Conservation (phyloP, 2,113 vertebrate genomes). For the Amblyornis subalaris region DNA sequence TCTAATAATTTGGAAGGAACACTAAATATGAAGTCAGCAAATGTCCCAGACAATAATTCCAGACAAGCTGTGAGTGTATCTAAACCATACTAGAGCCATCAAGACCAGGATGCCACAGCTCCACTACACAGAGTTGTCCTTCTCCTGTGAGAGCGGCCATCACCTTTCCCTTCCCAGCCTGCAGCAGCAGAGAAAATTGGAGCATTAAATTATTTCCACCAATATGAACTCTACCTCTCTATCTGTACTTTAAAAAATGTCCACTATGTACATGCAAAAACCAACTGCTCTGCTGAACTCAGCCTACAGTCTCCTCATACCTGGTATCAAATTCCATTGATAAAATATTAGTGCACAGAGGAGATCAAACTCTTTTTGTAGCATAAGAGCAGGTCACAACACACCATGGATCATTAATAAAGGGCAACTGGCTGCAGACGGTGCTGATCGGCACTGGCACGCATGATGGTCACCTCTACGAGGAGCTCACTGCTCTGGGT, state of each 20-base stretch:
- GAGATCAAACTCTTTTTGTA: not conserved
- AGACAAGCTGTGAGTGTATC: not conserved
- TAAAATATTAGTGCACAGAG: not conserved
- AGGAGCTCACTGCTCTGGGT: not conserved
- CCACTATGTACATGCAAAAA: not conserved
- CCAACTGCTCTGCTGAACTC: not conserved
- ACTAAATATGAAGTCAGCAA: not conserved
- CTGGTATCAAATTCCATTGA: not conserved
- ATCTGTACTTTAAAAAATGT: not conserved
- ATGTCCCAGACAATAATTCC: not conserved
- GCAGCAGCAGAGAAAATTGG: not conserved
- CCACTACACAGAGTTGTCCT: not conserved
- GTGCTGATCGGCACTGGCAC: not conserved
- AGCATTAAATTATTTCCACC: not conserved
- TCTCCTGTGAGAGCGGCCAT: not conserved
- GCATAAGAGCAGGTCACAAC: rapidly evolving
- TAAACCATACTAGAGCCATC: not conserved
- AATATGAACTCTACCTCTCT: not conserved
- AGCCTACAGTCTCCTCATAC: not conserved
- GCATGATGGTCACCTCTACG: rapidly evolving
- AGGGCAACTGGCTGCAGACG: not conserved
- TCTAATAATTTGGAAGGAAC: not conserved
- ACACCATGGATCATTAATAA: not conserved
- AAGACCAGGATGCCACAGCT: not conserved
- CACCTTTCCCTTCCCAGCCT: not conserved